These are phyloP conservation scores for Phrynocephalus forsythii DNA, from an alignment of 2,797 vertebrate genomes.

Conservation along the genomic window DNA sequence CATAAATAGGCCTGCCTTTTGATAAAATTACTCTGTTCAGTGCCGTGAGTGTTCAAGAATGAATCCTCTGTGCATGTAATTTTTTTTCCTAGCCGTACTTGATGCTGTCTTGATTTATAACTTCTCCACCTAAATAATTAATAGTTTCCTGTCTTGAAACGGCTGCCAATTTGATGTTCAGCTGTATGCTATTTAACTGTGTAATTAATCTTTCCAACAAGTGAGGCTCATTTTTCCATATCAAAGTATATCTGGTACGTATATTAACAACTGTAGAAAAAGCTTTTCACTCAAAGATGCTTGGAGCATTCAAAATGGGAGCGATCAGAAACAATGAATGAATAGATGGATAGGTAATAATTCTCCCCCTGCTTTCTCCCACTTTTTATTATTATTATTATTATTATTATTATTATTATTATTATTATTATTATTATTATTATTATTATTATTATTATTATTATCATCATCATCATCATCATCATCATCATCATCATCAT, in stretches of 20 bases:
- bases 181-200: constrained; percentile 52
- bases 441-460: neutral
- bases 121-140: constrained; percentile 51
- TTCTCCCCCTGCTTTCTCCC: neutral
- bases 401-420: neutral
- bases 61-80: neutral
- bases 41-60: neutral
- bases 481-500: neutral
- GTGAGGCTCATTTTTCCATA: constrained; percentile 28
- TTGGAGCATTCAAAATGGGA: constrained; percentile 12
- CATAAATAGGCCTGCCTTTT: neutral
- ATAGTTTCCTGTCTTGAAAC: constrained; percentile 44
- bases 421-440: neutral
- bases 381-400: neutral
- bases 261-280: constrained; percentile 28
- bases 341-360: neutral
- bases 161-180: constrained; percentile 26
- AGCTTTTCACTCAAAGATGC: constrained; percentile 20
- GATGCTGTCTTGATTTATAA: constrained; percentile 47
- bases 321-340: constrained; percentile 28
- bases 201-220: constrained; percentile 40
- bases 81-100: constrained; percentile 23
- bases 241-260: constrained; percentile 16
- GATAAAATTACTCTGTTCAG: neutral
- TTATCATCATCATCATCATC: neutral